These are phyloP conservation scores for Chironomus riparius DNA, from an alignment of 2,888 invertebrate species.

Conservation along the genomic window DNA sequence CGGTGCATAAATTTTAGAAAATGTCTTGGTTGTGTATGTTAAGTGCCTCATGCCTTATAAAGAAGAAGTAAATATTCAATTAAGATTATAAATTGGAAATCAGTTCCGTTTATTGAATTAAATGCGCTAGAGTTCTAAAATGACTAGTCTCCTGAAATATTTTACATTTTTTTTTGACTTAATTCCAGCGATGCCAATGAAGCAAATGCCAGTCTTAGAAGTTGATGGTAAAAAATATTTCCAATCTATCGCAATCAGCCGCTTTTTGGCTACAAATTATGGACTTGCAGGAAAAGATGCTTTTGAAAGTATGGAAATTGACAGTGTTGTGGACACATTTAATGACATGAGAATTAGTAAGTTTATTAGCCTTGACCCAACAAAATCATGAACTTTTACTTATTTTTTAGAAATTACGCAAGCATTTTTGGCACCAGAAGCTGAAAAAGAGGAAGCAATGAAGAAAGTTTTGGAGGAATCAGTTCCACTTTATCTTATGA, in stretches of 20 bases:
- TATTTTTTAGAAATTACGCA: conserved; percentile 33
- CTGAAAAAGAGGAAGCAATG: conserved; percentile 46
- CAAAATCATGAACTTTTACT: too few species aligned
- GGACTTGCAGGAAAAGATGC: conserved; percentile 45
- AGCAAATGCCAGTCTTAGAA: conserved; percentile 33
- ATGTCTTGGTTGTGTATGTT: too few species aligned
- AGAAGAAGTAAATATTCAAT: too few species aligned
- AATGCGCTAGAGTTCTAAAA: too few species aligned
- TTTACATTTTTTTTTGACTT: too few species aligned
- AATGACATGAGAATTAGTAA: conserved; percentile 45
- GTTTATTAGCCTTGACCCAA: too few species aligned
- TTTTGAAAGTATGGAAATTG: conserved; percentile 46
- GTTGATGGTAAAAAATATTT: conserved; percentile 44
- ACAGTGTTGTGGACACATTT: conserved; percentile 45
- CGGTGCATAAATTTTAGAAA: background rate
- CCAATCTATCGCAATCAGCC: conserved; percentile 46
- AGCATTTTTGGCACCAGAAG: conserved; percentile 42
- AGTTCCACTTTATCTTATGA: conserved; percentile 50
- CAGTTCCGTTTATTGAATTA: too few species aligned
- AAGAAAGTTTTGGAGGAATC: conserved; percentile 46
- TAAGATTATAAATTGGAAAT: too few species aligned
- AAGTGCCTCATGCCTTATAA: too few species aligned
- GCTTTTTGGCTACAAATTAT: conserved; percentile 39
- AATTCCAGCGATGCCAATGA: conserved; percentile 18
- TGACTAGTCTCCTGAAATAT: too few species aligned